Evolutionary conservation across 2,888 invertebrate species (phyloP), one percentile per base, ranked within the genome.

Genomic region (Papilio gigon): DNA sequence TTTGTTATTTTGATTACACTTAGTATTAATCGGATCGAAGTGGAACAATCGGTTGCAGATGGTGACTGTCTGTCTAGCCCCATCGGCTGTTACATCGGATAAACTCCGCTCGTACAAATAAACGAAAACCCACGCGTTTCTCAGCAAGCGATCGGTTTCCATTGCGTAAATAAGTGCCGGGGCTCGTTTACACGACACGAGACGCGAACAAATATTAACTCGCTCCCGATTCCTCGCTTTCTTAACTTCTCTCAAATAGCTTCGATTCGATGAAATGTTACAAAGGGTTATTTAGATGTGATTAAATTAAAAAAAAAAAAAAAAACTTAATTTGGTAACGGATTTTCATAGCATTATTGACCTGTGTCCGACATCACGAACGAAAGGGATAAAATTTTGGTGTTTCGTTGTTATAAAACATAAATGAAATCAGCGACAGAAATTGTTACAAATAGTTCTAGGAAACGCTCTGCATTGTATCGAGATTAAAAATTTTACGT

Each of bases 61-160:
- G 78, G 72, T 72, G 77, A 72, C 78, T 76, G 75, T 76, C 78
- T 71, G 74, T 78, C 77, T 75, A 68, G 30, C 61, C 67, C 63
- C 60, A 67, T 25, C 61, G 70, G 53, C 56, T 69, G 59, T 65
- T 70, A 50, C 47, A 70, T 70, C 67, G 56, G 40, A 65, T 71
- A 71, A 71, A 71, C 70, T 73, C 65, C 50, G 59, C 59, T 60
- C 64, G 70, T 70, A 70, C 71, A 75, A 75, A 75, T 71, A 75
- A 69, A 71, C 70, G 65, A 67, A 67, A 60, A 63, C 65, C 67
- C 63, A 70, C 67, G 60, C 72, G 40, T 53, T 65, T 65, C 65
- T 65, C 61, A 35, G 68, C 60, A 65, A 61, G 53, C 60, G 33
- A 53, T 53, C 40, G 40, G 47, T 37, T 65, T 53, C 47, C 64